Evolutionary conservation across 2,113 vertebrate genomes (phyloP).

Genomic region (Urocitellus parryii): DNA sequence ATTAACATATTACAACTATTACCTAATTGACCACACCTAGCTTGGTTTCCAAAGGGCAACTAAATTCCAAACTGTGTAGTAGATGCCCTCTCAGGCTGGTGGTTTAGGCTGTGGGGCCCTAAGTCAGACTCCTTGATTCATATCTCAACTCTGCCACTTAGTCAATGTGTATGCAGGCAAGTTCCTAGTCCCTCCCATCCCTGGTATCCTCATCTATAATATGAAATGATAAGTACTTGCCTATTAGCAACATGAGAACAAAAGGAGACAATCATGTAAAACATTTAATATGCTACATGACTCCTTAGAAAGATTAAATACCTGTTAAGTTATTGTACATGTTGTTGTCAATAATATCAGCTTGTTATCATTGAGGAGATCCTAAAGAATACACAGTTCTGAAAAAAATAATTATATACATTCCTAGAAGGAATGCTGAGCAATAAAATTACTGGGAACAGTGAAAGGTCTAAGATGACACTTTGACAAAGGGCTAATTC

Average conservation of each 20-base stretch:
- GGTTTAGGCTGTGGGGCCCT: background rate
- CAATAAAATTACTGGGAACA: background rate
- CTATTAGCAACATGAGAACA: background rate
- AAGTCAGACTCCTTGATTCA: background rate
- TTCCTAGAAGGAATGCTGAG: background rate
- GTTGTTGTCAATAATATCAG: background rate
- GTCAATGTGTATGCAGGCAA: background rate
- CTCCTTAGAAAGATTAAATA: background rate
- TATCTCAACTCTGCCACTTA: background rate
- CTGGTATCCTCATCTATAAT: background rate
- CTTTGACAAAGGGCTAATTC: conserved; percentile 1
- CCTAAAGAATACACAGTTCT: conserved; percentile 28
- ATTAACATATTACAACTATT: background rate
- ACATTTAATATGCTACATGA: background rate
- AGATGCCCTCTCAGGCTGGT: background rate
- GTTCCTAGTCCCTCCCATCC: background rate
- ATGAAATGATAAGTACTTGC: background rate
- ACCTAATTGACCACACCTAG: background rate
- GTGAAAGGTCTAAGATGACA: background rate
- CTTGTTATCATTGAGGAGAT: background rate
- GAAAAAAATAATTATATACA: background rate
- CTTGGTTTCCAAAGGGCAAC: conserved; percentile 27
- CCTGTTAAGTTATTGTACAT: background rate
- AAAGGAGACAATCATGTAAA: conserved; percentile 51
- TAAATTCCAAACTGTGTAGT: background rate